A percentile compares a stretch with the other conserved stretches of the same genome.
Conservation (phyloP, 1,140 invertebrate species). For the Daktulosphaira vitifoliae region DNA sequence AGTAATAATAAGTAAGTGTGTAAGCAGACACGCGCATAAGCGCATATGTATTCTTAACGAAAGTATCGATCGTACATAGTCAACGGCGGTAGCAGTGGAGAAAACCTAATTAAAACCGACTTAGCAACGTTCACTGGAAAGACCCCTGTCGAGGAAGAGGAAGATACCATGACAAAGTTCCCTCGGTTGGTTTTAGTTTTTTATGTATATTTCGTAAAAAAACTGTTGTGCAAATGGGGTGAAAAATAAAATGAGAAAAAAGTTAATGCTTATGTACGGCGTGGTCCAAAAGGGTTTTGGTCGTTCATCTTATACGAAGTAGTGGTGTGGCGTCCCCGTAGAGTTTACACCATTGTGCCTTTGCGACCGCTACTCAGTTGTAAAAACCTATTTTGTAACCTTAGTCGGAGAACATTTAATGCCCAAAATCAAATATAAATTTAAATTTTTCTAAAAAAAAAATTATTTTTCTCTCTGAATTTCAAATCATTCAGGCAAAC, state of each 20-base stretch:
- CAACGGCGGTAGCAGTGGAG: background rate
- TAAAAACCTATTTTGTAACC: conserved; percentile 1
- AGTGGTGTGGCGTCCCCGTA: conserved; percentile 2
- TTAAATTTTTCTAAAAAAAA: conserved; percentile 29
- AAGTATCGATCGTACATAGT: conserved; percentile 2
- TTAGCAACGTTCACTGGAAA: conserved; percentile 27
- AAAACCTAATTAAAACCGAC: conserved; percentile 34
- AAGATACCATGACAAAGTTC: conserved; percentile 5
- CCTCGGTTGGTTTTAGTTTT: conserved; percentile 18
- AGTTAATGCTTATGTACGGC: conserved; percentile 17
- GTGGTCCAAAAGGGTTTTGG: background rate
- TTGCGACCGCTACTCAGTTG: background rate
- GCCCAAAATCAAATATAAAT: conserved; percentile 31
- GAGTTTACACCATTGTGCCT: conserved; percentile 25
- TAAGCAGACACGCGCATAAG: no score
- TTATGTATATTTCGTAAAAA: background rate
- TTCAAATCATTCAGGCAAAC: background rate
- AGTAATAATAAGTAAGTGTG: no score
- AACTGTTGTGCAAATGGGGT: conserved; percentile 14
- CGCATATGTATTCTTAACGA: background rate
- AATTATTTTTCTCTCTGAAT: no score
- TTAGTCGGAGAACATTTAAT: background rate
- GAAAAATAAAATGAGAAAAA: conserved; percentile 29
- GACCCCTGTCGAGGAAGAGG: conserved; percentile 16
- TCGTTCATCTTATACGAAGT: conserved; percentile 26